Percentiles rank a stretch among this genome's conserved stretches.
phyloP scores from a whole-genome alignment of 2,797 vertebrate species.

The Sandelia bainsii region DNA sequence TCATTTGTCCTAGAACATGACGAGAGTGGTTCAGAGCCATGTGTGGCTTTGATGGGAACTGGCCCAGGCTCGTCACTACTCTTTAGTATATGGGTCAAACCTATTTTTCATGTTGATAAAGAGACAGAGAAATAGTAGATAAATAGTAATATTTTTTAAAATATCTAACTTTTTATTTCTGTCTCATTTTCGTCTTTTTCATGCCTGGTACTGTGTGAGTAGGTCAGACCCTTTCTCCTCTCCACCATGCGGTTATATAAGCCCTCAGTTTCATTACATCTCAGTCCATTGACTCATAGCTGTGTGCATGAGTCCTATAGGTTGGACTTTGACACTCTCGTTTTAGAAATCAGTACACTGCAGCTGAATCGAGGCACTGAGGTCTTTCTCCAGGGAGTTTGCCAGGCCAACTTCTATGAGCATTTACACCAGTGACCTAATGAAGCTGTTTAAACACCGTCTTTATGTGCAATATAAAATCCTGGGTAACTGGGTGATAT shows the following conservation, averaged over 20 bases:
- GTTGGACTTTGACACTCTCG: conserved; percentile 42
- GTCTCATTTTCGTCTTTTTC: conserved; percentile 4
- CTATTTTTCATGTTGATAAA: conserved; percentile 13
- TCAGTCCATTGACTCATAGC: conserved; percentile 60
- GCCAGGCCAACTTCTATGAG: not conserved
- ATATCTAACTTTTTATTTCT: not conserved
- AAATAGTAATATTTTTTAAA: not conserved
- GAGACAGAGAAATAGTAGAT: not conserved
- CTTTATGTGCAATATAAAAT: conserved; percentile 35
- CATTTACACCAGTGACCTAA: conserved; percentile 32
- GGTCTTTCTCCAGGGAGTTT: conserved; percentile 24
- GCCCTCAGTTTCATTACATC: conserved; percentile 59
- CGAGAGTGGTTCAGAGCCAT: conserved; percentile 51
- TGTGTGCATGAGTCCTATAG: conserved; percentile 48
- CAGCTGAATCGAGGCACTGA: conserved; percentile 29
- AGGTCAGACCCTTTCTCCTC: conserved; percentile 44
- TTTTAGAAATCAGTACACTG: conserved; percentile 40
- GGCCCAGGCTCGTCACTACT: conserved; percentile 14
- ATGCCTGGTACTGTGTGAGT: conserved; percentile 34
- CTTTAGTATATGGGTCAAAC: conserved; percentile 57
- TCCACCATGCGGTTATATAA: conserved; percentile 63
- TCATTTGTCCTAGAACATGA: conserved; percentile 63
- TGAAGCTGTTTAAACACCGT: conserved; percentile 25
- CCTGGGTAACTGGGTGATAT: not conserved
- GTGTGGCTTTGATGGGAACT: conserved; percentile 45